Base-by-base conservation (phyloP, 2,888 invertebrate species). In the Melanostoma mellinum region DNA sequence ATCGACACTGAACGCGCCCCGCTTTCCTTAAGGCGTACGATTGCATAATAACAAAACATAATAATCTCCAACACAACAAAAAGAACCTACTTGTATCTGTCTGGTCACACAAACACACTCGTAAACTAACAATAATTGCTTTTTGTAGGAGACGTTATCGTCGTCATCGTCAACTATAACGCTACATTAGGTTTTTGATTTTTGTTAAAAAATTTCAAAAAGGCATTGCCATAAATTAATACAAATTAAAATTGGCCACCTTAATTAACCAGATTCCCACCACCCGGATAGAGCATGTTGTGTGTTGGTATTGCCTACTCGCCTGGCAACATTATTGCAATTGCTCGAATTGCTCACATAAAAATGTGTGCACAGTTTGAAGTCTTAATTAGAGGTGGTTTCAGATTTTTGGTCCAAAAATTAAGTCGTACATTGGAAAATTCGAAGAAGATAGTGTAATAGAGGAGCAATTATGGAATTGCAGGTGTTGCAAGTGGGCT, bases 251-350 rank as follows among this genome's bases (percentile, higher is more conserved):
- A 84, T 71, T 78, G 65, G 78, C 53, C 52, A 74, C 73, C 67
- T 84, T 84, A 84, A 84, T 84, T 84, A 84, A 60, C 78, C 48
- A 84, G 73, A 78, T 84, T 84, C 82, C 82, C 82, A 84, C 68
- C 77, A 73, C 61, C 52, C 61, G 44, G 73, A n/a, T 2, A 53
- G 65, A 35, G 44, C 35, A 46, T 58, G 33, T 61, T 46, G 42
- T 60, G 32, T 30, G 44, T n/a, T 35, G 8, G 36, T 46, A n/a
- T 58, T 42, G 10, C 42, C 10, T 10, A 10, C 10, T 58, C 1
- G 36, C 61, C 46, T 46, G 30, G 71, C 38, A 52, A 50, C 63
- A 69, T 72, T 72, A 52, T 65, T 52, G 46, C 8, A 38, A 55
- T 56, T 48, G 71, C 65, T 63, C 42, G 53, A 61, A 73, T 68